Evolutionary conservation across 2,888 invertebrate species (phyloP).

Genomic region (Netelia virgata): DNA sequence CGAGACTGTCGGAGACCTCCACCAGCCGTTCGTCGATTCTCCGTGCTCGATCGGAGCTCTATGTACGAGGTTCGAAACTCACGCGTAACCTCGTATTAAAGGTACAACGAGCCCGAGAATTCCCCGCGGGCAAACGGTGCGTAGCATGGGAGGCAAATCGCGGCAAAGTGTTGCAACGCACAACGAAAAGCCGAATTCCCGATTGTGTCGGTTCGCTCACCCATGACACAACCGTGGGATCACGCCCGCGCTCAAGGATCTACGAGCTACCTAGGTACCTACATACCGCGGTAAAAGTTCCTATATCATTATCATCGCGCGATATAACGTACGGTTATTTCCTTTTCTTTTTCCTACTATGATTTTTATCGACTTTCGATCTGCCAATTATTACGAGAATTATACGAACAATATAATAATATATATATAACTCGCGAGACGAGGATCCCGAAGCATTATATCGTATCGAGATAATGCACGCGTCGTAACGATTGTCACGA

Average conservation of each 20-base stretch:
- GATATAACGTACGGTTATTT: not conserved
- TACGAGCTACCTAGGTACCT: conserved; percentile 43
- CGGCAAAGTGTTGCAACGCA: not conserved
- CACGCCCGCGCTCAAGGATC: conserved; percentile 63
- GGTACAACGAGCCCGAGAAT: not conserved
- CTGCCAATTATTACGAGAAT: not conserved
- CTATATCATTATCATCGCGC: not conserved
- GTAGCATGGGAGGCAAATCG: not conserved
- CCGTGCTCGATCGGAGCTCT: not conserved
- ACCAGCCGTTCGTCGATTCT: not conserved
- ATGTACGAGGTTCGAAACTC: not conserved
- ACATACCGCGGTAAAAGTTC: not conserved
- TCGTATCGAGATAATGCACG: conserved; percentile 31
- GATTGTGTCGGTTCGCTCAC: conserved; percentile 61
- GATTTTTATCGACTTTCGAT: not conserved
- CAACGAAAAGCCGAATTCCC: conserved; percentile 44
- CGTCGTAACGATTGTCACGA: conserved; percentile 59
- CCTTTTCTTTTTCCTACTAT: not conserved
- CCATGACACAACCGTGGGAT: conserved; percentile 66
- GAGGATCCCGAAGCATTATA: conserved; percentile 13
- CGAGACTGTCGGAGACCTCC: not conserved
- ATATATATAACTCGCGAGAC: too few relatives aligned
- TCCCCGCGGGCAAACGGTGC: not conserved
- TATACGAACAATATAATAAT: too few relatives aligned
- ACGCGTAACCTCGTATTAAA: not conserved